Base-by-base conservation (phyloP, 2,888 invertebrate genomes). In the Criorhina ranunculi region DNA sequence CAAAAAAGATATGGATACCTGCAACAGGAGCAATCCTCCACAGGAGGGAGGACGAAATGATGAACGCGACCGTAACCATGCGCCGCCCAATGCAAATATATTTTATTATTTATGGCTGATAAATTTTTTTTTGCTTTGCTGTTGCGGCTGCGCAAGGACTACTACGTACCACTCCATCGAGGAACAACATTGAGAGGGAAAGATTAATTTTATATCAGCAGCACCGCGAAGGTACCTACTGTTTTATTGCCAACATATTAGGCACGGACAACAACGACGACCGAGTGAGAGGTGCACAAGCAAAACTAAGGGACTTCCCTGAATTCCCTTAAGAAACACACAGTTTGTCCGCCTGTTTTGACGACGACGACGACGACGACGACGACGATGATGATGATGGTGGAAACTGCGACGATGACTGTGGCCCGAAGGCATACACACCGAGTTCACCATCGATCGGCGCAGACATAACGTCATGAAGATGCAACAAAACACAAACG, bases 171-270 rank as follows among this genome's bases (percentile, higher is more conserved):
- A 12, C 40, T 15, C 44, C 55, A 42, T 40, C 19, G n/a, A 72
- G 67, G 51, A 77, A 69, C 37, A 77, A 53, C 59, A 59, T 5
- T 6, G n/a, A 6, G 33, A 17, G 15, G 40, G 12, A 77, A 80
- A 80, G 80, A 85, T 85, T 85, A 80, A 85, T 85, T 85, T 81
- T 77, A 72, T 86, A 86, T 81, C 86, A 81, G 80, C 86, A 86
- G 86, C 70, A 72, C 55, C 44, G 69, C 77, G 73, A 78, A 53
- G 76, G 59, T 87, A 88, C 88, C 89, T 89, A 89, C 89, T 88
- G 88, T 89, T 88, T 89, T 88, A 88, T 88, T 88, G 88, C 87
- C 83, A 89, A 88, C 88, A 87, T 88, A 89, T 88, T 89, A 88
- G 88, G 87, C 87, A 89, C 87, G 88, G 86, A 82, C 73, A 70